Conservation (phyloP, 2,113 vertebrate species). For the Poeciliopsis retropinna region DNA sequence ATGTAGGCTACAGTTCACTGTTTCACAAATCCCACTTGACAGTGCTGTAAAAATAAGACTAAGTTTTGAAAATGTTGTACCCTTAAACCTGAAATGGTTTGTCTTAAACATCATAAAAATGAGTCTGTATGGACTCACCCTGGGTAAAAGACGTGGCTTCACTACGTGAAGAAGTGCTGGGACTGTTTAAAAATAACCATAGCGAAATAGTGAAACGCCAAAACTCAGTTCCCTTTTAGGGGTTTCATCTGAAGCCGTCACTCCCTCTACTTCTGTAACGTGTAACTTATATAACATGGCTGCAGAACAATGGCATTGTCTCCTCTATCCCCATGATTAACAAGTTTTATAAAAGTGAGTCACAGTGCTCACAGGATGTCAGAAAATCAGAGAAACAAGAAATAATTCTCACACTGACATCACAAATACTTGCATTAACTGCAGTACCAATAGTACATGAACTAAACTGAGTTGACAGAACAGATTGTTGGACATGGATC, state of each 20-base stretch:
- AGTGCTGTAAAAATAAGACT: slow-evolving; percentile 2
- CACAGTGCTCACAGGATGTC: slow-evolving; percentile 43
- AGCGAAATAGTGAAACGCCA: slow-evolving; percentile 15
- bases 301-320: slow-evolving; percentile 35
- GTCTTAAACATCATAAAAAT: not conserved
- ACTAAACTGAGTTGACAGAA: slow-evolving; percentile 36
- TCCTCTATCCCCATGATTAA: slow-evolving; percentile 38
- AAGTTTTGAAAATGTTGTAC: not conserved
- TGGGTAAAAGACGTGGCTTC: not conserved
- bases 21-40: slow-evolving; percentile 8
- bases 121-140: not conserved
- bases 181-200: slow-evolving; percentile 18
- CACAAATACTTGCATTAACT: slow-evolving; percentile 16
- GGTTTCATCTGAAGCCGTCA: not conserved
- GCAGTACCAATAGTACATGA: slow-evolving; percentile 30
- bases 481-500: slow-evolving; percentile 15
- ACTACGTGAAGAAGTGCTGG: slow-evolving; percentile 3
- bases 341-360: slow-evolving; percentile 61
- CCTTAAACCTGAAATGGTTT: not conserved
- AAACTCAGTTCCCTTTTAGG: not conserved
- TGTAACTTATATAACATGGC: slow-evolving; percentile 48
- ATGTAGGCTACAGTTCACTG: slow-evolving; percentile 13
- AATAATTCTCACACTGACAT: slow-evolving; percentile 15
- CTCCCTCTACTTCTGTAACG: slow-evolving; percentile 44
- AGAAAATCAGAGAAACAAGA: slow-evolving; percentile 17